phyloP scores from a whole-genome alignment of 2,797 vertebrate species.

The Ibycter americanus region DNA sequence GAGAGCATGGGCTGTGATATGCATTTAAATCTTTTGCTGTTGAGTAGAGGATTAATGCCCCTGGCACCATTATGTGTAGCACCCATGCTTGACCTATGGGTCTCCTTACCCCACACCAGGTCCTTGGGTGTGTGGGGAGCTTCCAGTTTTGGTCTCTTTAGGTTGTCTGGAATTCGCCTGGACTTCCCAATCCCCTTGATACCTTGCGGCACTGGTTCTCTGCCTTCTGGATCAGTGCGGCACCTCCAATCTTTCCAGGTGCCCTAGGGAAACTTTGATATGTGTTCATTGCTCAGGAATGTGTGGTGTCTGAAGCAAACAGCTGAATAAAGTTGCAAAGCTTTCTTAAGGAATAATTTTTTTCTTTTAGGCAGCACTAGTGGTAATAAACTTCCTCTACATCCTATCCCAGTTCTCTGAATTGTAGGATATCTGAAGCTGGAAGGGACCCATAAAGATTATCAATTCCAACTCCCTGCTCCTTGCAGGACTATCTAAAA shows the following conservation, averaged over 20 bases:
- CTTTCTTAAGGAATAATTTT: neutral
- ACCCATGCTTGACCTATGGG: neutral
- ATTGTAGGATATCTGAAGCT: neutral
- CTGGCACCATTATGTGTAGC: neutral
- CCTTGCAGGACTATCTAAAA: neutral
- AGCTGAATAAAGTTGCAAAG: neutral
- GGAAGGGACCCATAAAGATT: neutral
- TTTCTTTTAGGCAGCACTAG: neutral
- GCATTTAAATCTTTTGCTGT: neutral
- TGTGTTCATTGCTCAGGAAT: neutral
- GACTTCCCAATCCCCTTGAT: neutral
- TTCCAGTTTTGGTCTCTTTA: neutral
- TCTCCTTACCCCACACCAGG: fast-evolving
- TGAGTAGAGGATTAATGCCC: neutral
- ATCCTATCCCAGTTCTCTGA: neutral
- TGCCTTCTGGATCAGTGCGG: neutral
- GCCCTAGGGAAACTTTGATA: neutral
- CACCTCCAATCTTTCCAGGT: neutral
- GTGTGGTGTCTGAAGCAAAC: neutral
- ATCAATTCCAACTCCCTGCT: neutral
- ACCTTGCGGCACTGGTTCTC: neutral
- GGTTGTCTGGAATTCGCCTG: neutral
- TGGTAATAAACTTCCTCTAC: neutral
- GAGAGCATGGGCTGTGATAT: neutral
- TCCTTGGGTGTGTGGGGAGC: neutral